phyloP scores from a whole-genome alignment of 2,888 invertebrate species.

The Cetonia aurata region DNA sequence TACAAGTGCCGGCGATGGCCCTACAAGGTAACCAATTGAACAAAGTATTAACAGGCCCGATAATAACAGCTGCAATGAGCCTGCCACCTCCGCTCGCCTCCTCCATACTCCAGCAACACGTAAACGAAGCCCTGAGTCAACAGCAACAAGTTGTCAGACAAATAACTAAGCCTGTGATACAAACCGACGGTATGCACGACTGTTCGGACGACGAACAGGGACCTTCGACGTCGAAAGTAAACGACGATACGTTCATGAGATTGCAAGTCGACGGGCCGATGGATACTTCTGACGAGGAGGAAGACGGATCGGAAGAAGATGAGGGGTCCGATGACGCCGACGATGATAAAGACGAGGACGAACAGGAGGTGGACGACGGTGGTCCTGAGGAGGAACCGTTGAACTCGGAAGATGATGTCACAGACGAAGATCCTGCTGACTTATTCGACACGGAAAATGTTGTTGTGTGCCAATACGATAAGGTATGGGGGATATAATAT shows the following conservation, averaged over 20 bases:
- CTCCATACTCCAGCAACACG: conserved; percentile 88
- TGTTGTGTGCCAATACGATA: conserved; percentile 99
- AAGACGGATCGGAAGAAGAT: conserved; percentile 79
- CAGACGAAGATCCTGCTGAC: conserved; percentile 94
- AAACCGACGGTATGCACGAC: conserved; percentile 53
- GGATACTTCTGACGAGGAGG: conserved; percentile 80
- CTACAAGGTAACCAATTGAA: conserved; percentile 74
- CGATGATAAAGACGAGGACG: conserved; percentile 68
- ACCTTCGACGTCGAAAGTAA: conserved; percentile 52
- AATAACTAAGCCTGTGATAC: conserved; percentile 55
- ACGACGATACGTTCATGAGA: conserved; percentile 45
- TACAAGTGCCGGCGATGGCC: conserved; percentile 90
- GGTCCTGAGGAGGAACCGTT: conserved; percentile 82
- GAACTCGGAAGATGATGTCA: conserved; percentile 97
- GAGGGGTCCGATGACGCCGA: conserved; percentile 76
- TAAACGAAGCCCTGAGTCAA: conserved; percentile 77
- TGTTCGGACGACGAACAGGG: conserved; percentile 67
- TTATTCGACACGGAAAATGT: conserved; percentile 99
- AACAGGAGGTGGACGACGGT: conserved; percentile 70
- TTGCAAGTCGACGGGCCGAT: conserved; percentile 71
- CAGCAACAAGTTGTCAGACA: conserved; percentile 44
- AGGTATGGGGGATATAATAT: conserved; percentile 71
- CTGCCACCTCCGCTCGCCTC: conserved; percentile 86
- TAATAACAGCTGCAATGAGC: conserved; percentile 91
- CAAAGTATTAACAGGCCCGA: conserved; percentile 85